Conservation (phyloP, 2,888 invertebrate species). For the Acanthacorydalis orientalis region DNA sequence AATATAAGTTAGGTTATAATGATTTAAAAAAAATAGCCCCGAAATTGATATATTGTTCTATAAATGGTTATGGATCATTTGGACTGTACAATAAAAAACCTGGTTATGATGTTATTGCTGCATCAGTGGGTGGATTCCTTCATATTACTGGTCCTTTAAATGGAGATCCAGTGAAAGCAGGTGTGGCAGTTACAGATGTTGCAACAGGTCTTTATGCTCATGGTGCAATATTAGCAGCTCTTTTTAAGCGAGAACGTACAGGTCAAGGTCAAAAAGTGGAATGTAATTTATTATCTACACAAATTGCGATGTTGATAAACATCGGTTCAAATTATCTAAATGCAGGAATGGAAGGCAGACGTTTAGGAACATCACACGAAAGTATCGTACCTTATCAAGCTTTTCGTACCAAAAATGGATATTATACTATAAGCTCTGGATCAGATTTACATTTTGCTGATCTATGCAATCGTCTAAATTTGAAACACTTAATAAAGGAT, state of each 20-base stretch:
- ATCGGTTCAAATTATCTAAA: constrained; percentile 83
- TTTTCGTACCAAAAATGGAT: constrained; percentile 67
- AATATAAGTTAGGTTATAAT: constrained; percentile 65
- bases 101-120: constrained; percentile 94
- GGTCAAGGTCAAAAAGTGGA: constrained; percentile 84
- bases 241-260: constrained; percentile 59
- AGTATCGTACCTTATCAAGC: constrained; percentile 91
- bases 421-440: constrained; percentile 74
- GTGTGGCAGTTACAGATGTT: constrained; percentile 84
- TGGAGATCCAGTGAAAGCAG: constrained; percentile 79
- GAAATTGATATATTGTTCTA: constrained; percentile 76
- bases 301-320: constrained; percentile 77
- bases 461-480: constrained; percentile 46
- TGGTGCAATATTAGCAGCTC: constrained; percentile 84
- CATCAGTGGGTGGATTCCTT: constrained; percentile 79
- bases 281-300: constrained; percentile 84
- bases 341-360: constrained; percentile 53
- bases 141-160: constrained; percentile 74
- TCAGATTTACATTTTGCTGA: constrained; percentile 66
- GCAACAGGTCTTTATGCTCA: constrained; percentile 89
- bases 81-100: constrained; percentile 77
- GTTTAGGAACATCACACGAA: constrained; percentile 88
- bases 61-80: constrained; percentile 77
- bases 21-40: constrained; percentile 53
- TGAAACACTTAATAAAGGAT: constrained; percentile 42